phyloP scores from a whole-genome alignment of 1,140 invertebrate species.

The Drosophila sucinea region DNA sequence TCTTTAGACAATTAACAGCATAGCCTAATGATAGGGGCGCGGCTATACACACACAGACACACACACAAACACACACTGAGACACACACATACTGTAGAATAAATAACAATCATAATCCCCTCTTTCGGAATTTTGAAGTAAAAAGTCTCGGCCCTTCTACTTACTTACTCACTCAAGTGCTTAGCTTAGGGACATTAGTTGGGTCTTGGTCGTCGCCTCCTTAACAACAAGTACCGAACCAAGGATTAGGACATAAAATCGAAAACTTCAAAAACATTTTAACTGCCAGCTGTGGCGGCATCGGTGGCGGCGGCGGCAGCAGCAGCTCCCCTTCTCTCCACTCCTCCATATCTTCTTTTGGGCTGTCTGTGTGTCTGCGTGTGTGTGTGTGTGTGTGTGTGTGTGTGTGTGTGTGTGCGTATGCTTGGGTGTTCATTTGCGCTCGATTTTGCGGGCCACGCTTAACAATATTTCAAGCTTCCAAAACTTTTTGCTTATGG shows the following conservation, averaged over 20 bases:
- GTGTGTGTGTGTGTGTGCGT: not conserved
- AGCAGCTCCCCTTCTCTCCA: constrained; percentile 12
- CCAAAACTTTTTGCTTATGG: constrained; percentile 64
- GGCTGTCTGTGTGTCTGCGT: not conserved
- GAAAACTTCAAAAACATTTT: constrained; percentile 62
- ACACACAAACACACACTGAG: not conserved
- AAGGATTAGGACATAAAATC: constrained; percentile 55
- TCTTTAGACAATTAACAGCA: constrained; percentile 68
- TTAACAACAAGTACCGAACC: constrained; percentile 38
- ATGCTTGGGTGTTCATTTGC: constrained; percentile 54
- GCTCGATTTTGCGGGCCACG: constrained; percentile 44
- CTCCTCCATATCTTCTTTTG: not conserved
- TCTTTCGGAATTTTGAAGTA: constrained; percentile 39
- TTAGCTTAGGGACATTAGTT: constrained; percentile 19
- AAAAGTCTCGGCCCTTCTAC: constrained; percentile 22
- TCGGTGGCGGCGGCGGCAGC: not conserved
- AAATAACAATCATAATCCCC: constrained; percentile 65
- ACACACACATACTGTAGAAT: constrained; percentile 25
- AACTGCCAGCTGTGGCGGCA: constrained; percentile 57
- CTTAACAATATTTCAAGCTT: constrained; percentile 76
- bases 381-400: not conserved
- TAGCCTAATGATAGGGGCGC: constrained; percentile 68
- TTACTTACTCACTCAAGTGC: constrained; percentile 29
- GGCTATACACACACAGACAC: not conserved
- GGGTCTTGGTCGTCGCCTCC: constrained; percentile 17